These are phyloP conservation scores for Amblyornis subalaris DNA, from an alignment of 2,113 vertebrate species.

Conservation along the genomic window DNA sequence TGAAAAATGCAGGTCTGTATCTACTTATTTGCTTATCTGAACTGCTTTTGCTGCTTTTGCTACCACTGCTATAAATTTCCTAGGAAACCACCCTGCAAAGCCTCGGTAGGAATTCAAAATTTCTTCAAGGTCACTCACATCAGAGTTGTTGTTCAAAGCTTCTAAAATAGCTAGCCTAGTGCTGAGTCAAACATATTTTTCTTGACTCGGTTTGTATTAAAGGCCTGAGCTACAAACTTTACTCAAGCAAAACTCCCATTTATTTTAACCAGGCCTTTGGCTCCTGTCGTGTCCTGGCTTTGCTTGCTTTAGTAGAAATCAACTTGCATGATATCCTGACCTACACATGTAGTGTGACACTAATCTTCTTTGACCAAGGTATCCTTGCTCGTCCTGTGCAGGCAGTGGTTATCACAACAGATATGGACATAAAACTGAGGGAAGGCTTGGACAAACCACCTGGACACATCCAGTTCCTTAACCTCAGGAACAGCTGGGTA, in stretches of 20 bases:
- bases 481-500: background rate
- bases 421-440: background rate
- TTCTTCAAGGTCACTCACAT: conserved; percentile 34
- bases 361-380: background rate
- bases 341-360: background rate
- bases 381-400: background rate
- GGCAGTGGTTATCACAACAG: background rate
- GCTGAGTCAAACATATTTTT: conserved; percentile 24
- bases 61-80: conserved; percentile 21
- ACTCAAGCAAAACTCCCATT: background rate
- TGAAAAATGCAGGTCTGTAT: background rate
- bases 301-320: background rate
- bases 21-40: conserved; percentile 24
- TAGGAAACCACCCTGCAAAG: conserved; percentile 17
- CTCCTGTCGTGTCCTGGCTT: background rate
- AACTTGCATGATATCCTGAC: background rate
- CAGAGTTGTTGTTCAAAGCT: conserved; percentile 32
- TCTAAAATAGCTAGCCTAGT: conserved; percentile 20
- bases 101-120: background rate
- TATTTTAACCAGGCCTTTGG: background rate
- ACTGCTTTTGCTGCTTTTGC: conserved; percentile 9
- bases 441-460: background rate
- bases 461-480: background rate
- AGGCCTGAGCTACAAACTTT: background rate
- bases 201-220: conserved; percentile 1